A percentile compares a stretch with the other conserved stretches of the same genome.
These are phyloP conservation scores for Tonatia bakeri DNA, from an alignment of 2,113 vertebrate species.

Conservation along the genomic window DNA sequence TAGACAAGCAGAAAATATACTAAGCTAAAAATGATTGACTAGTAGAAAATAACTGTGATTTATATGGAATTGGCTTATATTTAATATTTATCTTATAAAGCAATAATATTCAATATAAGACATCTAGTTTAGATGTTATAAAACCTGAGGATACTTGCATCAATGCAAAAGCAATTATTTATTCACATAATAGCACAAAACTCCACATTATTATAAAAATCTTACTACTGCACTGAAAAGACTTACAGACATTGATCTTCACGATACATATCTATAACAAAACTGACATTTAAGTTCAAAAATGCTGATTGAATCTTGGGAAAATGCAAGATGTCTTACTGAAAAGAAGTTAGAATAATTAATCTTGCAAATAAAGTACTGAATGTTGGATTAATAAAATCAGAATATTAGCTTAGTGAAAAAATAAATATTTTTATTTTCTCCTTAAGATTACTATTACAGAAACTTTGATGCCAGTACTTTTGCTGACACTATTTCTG, in stretches of 20 bases:
- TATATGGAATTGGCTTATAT: background rate
- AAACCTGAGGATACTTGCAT: background rate
- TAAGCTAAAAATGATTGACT: background rate
- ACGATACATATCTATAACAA: conserved; percentile 22
- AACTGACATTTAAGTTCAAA: conserved; percentile 54
- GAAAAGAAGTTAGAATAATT: conserved; percentile 38
- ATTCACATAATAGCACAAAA: conserved; percentile 17
- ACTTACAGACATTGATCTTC: conserved; percentile 38
- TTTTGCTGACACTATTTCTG: background rate
- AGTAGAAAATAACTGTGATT: background rate
- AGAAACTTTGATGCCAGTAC: background rate
- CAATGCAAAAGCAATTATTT: conserved; percentile 18
- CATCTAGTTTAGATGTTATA: background rate
- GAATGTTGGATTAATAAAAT: conserved; percentile 34
- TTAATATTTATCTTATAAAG: background rate
- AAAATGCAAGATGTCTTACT: conserved; percentile 31
- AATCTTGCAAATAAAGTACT: conserved; percentile 24
- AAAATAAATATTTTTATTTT: background rate
- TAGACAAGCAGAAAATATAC: background rate
- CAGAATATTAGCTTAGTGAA: background rate
- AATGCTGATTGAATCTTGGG: conserved; percentile 28
- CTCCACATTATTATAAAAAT: conserved; percentile 16
- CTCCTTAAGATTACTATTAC: background rate
- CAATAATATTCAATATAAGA: background rate
- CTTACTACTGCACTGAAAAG: background rate